Conservation (phyloP, 2,797 vertebrate genomes). For the Cygnus olor region DNA sequence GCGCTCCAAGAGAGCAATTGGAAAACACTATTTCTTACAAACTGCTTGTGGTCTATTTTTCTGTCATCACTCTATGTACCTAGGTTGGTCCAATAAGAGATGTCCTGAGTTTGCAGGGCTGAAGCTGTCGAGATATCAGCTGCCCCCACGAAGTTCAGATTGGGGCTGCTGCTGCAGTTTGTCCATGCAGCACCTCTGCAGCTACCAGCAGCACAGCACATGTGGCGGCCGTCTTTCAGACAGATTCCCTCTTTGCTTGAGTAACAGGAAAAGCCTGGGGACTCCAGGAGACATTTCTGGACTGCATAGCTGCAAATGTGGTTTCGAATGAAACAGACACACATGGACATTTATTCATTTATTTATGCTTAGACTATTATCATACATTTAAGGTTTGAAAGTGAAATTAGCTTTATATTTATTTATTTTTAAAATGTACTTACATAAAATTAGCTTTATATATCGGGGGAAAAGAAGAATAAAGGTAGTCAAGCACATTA, state of each 20-base stretch:
- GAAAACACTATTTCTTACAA: neutral
- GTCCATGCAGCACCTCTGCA: neutral
- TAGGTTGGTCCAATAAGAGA: neutral
- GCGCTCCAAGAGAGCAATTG: neutral
- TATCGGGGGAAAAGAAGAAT: neutral
- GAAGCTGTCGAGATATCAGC: neutral
- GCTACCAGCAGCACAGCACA: neutral
- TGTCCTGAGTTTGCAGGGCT: neutral
- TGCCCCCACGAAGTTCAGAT: neutral
- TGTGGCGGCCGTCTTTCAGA: rapidly evolving
- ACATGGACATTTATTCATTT: neutral
- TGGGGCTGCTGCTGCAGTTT: neutral
- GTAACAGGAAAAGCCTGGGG: neutral
- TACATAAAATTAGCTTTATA: neutral
- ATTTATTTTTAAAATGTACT: neutral
- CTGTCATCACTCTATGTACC: neutral
- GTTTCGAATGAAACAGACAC: neutral
- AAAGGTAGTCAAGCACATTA: neutral
- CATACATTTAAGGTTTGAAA: neutral
- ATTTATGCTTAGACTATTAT: neutral
- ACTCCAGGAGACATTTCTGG: neutral
- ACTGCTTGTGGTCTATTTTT: neutral
- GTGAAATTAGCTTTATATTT: neutral
- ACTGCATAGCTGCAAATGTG: neutral
- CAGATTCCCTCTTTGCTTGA: neutral